phyloP scores from a whole-genome alignment of 2,113 vertebrate genomes.

The Mesoclemmys tuberculata region DNA sequence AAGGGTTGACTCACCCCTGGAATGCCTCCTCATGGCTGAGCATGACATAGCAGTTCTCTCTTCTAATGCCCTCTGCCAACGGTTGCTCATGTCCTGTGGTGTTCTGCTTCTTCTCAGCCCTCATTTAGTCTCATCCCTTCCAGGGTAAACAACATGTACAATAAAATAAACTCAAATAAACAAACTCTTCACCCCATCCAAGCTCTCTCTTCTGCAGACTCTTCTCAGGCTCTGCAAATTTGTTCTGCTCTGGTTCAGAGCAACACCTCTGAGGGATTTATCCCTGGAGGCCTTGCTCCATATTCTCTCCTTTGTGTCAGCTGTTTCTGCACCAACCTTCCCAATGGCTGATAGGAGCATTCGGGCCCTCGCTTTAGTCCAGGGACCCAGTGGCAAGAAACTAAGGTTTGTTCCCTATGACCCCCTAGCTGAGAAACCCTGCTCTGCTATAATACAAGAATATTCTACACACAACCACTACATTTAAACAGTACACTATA shows the following conservation, averaged over 20 bases:
- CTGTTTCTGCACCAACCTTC: background rate
- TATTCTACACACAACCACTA: too few relatives aligned
- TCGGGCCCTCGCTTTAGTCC: background rate
- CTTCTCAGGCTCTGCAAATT: background rate
- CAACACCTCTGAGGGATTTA: background rate
- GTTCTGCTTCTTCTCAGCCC: background rate
- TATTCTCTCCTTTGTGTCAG: background rate
- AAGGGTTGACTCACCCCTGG: background rate
- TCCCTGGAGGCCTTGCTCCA: background rate
- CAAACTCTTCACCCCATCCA: background rate
- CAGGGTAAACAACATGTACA: background rate
- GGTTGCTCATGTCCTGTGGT: background rate
- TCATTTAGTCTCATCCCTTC: background rate
- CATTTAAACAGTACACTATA: too few relatives aligned
- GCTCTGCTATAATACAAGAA: too few relatives aligned
- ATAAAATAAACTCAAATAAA: background rate
- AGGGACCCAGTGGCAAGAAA: background rate
- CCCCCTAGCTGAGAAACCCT: too few relatives aligned
- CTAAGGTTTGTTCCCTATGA: background rate
- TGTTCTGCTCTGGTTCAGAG: background rate
- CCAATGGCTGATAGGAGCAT: background rate
- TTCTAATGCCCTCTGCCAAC: background rate
- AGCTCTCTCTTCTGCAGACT: background rate
- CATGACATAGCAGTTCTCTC: background rate
- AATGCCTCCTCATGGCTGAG: background rate